A percentile compares a stretch with the other conserved stretches of the same genome.
Conservation (phyloP, 92 coral and sea anemone genomes). For the Montipora capitata region DNA sequence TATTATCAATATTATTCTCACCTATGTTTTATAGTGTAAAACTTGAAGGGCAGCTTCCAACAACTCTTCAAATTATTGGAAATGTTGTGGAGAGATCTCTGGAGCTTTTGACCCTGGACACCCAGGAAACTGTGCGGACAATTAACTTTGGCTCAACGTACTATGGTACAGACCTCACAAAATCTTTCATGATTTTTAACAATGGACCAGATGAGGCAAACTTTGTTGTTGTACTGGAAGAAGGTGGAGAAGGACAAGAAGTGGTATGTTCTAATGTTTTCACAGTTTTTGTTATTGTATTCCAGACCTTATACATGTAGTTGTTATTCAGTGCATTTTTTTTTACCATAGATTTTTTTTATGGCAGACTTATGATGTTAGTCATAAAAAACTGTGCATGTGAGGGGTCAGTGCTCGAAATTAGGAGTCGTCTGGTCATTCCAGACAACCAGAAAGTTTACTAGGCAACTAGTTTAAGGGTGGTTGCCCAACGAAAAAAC, state of each 20-base stretch:
- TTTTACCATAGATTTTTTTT: too few species aligned
- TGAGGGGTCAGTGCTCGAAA: too few species aligned
- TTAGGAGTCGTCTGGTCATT: too few species aligned
- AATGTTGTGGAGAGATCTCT: constrained; percentile 91
- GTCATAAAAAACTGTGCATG: too few species aligned
- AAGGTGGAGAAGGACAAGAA: constrained; percentile 97
- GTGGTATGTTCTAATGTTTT: constrained; percentile 73
- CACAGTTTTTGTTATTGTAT: too few species aligned
- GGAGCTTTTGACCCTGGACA: constrained; percentile 79
- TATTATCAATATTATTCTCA: neutral
- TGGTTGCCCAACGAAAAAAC: too few species aligned
- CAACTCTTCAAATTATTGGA: constrained; percentile 85
- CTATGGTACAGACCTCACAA: constrained; percentile 91
- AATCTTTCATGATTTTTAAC: constrained; percentile 86
- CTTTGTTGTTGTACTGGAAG: constrained; percentile 96
- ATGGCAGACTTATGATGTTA: too few species aligned
- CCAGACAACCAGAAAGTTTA: too few species aligned
- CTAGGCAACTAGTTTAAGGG: too few species aligned
- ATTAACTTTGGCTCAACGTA: constrained; percentile 94
- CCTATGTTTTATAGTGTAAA: constrained; percentile 71
- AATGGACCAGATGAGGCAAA: constrained; percentile 95
- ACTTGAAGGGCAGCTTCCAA: constrained; percentile 92
- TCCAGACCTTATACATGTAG: too few species aligned
- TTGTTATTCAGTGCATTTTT: too few species aligned
- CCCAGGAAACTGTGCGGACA: constrained; percentile 76